Base-by-base conservation (phyloP, 2,888 invertebrate species). In the Barypeithes pellucidus region DNA sequence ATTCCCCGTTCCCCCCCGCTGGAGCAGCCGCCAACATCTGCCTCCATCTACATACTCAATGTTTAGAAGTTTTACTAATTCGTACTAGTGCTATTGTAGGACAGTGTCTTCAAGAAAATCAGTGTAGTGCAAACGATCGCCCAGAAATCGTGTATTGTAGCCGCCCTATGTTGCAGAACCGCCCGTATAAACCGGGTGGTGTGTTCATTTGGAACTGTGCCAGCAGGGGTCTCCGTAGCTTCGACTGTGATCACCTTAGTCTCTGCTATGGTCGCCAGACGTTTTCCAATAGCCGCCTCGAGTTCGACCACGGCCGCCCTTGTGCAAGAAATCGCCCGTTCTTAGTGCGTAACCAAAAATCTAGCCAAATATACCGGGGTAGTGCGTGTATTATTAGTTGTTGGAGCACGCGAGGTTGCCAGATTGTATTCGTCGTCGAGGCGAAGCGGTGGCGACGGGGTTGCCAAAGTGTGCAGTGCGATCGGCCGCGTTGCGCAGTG, bases 401-500 rank as follows among this genome's bases (percentile, higher is more conserved):
- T 12, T 43, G 54, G 16, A 29, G 47, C 33, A 52, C 54, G 72
- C 72, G 63, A 61, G 22, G 63, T 43, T 39, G 67, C 57, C 67
- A 33, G 9, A 29, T 47, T 36, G 16, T 47, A 29, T 16, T 63
- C n/a, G 36, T 52, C 52, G 14, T 14, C 52, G 29, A 52, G 29
- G 52, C 52, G 52, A 52, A 29, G 52, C 29, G 16, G n/a, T 43
- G 63, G 45, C 62, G 16, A 22, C 9, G 50, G 47, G 24, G 63
- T 63, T 63, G 47, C 63, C 63, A 63, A 18, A 33, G 43, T 65
- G 65, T 65, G 52, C 60, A 60, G 67, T 67, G 67, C 67, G 57
- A 52, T 57, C 52, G 57, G 67, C 45, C 29, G 43, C 50, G 54
- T 59, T 62, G 47, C 84, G 85, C 85, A 85, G 85, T 85, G 86